Conservation (phyloP, 2,888 invertebrate genomes). For the Drosophila mercatorum region DNA sequence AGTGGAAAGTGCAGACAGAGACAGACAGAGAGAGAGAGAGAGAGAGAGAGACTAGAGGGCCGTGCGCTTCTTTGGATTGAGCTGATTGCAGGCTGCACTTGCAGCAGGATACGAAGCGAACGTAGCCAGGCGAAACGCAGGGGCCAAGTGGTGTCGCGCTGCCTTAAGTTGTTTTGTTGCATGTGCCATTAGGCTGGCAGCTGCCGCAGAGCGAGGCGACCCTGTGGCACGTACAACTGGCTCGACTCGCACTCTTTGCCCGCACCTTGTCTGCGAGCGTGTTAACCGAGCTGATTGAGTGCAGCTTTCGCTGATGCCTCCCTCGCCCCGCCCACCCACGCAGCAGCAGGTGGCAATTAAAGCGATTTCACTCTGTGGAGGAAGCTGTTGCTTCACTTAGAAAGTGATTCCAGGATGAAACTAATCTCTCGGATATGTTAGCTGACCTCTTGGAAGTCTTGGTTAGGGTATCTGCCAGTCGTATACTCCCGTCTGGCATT, state of each 20-base stretch:
- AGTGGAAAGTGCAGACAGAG: not conserved
- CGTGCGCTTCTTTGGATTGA: constrained; percentile 51
- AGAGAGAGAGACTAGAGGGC: not conserved
- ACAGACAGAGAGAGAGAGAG: no score
- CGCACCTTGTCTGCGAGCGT: constrained; percentile 49
- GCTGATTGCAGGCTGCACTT: constrained; percentile 29
- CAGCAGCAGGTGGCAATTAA: constrained; percentile 8
- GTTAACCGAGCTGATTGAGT: constrained; percentile 72
- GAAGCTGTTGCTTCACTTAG: not conserved
- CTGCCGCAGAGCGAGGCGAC: constrained; percentile 7
- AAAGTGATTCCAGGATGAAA: not conserved
- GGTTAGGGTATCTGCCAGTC: no score
- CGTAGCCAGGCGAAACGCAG: constrained; percentile 4
- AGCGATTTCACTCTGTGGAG: not conserved
- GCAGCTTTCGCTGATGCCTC: constrained; percentile 53
- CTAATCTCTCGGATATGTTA: not conserved
- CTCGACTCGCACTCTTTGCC: constrained; percentile 29
- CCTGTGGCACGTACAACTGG: constrained; percentile 3
- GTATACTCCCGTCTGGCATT: no score
- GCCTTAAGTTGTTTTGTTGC: constrained; percentile 35
- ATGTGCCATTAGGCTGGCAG: constrained; percentile 55
- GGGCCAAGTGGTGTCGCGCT: constrained; percentile 8
- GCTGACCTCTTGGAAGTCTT: no score
- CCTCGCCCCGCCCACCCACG: constrained; percentile 21
- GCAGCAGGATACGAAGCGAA: not conserved